Evolutionary conservation across 37 sponge, comb jelly and placozoan species (phyloP).

Genomic region (Dysidea cf. avara): DNA sequence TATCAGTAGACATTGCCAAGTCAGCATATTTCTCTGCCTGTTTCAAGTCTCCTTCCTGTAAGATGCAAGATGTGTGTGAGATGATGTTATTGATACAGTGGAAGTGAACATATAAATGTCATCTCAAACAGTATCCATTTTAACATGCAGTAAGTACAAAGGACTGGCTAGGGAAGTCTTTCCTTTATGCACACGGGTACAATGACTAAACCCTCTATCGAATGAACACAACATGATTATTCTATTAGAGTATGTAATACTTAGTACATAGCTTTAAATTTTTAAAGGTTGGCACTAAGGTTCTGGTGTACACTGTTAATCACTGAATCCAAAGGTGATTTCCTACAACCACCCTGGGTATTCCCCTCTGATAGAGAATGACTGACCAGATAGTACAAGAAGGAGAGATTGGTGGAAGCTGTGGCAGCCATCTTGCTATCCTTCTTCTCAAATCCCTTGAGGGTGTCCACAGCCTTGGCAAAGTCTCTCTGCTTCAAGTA

Average conservation of each 20-base stretch:
- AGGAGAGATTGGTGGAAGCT: conserved; percentile 94
- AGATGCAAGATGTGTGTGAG: no score
- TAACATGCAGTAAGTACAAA: not conserved
- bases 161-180: not conserved
- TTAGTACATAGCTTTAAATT: not conserved
- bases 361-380: not conserved
- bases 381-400: conserved; percentile 79
- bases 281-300: not conserved
- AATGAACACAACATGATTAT: no score
- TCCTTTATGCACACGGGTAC: no score
- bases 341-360: no score
- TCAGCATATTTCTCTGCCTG: conserved; percentile 93
- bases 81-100: no score
- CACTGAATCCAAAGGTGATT: no score
- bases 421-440: conserved; percentile 93
- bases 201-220: no score
- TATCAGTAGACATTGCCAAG: conserved; percentile 76
- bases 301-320: not conserved
- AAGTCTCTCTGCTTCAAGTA: conserved; percentile 88
- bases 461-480: conserved; percentile 89
- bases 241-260: no score
- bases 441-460: conserved; percentile 91
- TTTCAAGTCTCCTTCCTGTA: conserved; percentile 69
- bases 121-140: not conserved
- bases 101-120: not conserved